These are phyloP conservation scores for Pseudorhiza aurosa DNA, from an alignment of 30 jellyfish, hydroid and myxozoan genomes.

Conservation along the genomic window DNA sequence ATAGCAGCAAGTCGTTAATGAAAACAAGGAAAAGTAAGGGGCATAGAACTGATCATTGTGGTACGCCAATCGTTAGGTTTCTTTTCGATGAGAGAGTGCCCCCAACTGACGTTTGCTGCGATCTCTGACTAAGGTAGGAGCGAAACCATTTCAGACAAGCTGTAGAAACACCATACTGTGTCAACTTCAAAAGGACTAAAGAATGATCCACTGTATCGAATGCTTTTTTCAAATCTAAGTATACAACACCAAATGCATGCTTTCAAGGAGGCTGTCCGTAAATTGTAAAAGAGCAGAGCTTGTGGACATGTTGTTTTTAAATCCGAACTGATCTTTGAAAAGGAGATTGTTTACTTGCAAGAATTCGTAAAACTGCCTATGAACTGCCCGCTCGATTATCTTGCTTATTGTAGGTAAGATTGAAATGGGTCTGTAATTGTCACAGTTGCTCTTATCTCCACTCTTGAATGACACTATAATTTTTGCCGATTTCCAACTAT, in stretches of 20 bases:
- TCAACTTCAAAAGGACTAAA: slow-evolving; percentile 26
- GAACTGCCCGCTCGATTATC: slow-evolving; percentile 56
- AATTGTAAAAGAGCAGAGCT: slow-evolving; percentile 56
- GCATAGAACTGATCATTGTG: slow-evolving; percentile 58
- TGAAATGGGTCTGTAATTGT: slow-evolving; percentile 64
- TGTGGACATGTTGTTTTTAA: slow-evolving; percentile 38
- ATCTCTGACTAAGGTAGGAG: slow-evolving; percentile 64
- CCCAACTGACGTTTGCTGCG: no score
- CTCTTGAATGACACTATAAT: slow-evolving; percentile 19
- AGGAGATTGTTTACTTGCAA: slow-evolving; percentile 44
- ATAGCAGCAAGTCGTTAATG: slow-evolving; percentile 65
- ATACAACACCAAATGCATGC: slow-evolving; percentile 6
- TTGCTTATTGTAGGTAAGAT: slow-evolving; percentile 48
- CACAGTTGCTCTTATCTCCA: slow-evolving; percentile 27
- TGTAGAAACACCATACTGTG: slow-evolving; percentile 51
- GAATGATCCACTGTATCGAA: slow-evolving; percentile 36
- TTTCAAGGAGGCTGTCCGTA: slow-evolving; percentile 54
- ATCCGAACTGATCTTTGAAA: slow-evolving; percentile 41
- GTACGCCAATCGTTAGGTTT: slow-evolving; percentile 52
- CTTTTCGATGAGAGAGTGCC: slow-evolving; percentile 54
- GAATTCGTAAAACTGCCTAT: slow-evolving; percentile 54
- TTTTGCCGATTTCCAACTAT: slow-evolving; percentile 53
- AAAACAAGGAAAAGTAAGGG: slow-evolving; percentile 55
- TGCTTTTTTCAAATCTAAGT: slow-evolving; percentile 42
- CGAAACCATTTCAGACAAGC: slow-evolving; percentile 49